phyloP scores from a whole-genome alignment of 1,140 invertebrate genomes.

The Calycopis cecrops region DNA sequence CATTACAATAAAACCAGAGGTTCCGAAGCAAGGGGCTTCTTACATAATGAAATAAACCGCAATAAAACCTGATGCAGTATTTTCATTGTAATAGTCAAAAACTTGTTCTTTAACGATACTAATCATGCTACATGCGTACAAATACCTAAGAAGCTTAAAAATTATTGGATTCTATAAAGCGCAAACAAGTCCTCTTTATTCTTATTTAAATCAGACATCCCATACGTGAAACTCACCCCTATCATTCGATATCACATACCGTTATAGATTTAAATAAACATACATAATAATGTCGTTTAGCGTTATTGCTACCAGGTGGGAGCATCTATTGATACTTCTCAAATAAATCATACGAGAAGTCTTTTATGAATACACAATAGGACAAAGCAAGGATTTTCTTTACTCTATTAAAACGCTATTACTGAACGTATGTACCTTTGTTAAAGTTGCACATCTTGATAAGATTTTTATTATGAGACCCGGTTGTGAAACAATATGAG shows the following conservation, averaged over 20 bases:
- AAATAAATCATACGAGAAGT: constrained; percentile 46
- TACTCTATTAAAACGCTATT: constrained; percentile 63
- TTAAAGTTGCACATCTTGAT: not conserved
- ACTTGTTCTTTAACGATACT: too few relatives aligned
- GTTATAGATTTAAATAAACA: constrained; percentile 10
- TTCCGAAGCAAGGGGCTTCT: too few relatives aligned
- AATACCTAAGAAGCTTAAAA: too few relatives aligned
- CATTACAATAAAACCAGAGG: too few relatives aligned
- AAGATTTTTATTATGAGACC: not conserved
- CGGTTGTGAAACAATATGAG: too few relatives aligned
- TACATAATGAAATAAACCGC: too few relatives aligned
- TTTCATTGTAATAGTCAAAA: too few relatives aligned
- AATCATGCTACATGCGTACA: too few relatives aligned
- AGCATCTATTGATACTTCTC: constrained; percentile 29
- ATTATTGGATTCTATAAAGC: too few relatives aligned
- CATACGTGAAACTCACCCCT: not conserved
- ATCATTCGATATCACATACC: not conserved
- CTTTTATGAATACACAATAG: constrained; percentile 53
- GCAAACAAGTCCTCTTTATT: too few relatives aligned
- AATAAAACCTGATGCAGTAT: too few relatives aligned
- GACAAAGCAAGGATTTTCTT: constrained; percentile 63
- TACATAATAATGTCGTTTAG: constrained; percentile 3
- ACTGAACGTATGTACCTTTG: constrained; percentile 11
- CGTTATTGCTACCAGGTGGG: constrained; percentile 34
- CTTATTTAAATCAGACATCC: too few relatives aligned